Percentiles rank a stretch among this genome's conserved stretches.
phyloP scores from a whole-genome alignment of 2,797 vertebrate genomes.

The Kryptolebias ocellatus region DNA sequence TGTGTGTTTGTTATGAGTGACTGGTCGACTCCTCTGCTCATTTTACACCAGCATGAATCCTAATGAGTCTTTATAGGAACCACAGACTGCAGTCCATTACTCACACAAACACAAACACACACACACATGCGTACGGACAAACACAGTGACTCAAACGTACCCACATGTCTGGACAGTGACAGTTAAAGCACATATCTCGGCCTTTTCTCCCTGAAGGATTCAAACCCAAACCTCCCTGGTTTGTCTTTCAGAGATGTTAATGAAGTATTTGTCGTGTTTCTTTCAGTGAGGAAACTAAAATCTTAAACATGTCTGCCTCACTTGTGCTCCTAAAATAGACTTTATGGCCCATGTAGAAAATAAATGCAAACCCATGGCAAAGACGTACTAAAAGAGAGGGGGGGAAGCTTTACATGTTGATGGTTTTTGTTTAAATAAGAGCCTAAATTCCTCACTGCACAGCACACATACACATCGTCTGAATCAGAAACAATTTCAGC shows the following conservation, averaged over 20 bases:
- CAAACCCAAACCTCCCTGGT: conserved; percentile 40
- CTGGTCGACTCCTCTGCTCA: conserved; percentile 20
- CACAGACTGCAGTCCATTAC: conserved; percentile 35
- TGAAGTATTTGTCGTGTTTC: conserved; percentile 18
- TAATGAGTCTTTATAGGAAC: conserved; percentile 39
- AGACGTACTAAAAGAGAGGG: conserved; percentile 39
- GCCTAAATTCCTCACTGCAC: conserved; percentile 19
- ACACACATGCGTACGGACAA: conserved; percentile 6
- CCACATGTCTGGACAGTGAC: conserved; percentile 34
- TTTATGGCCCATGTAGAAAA: conserved; percentile 43
- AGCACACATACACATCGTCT: background rate
- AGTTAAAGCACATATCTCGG: conserved; percentile 42
- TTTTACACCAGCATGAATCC: conserved; percentile 38
- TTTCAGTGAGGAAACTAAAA: conserved; percentile 42
- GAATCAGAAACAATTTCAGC: background rate
- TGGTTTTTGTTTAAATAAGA: conserved; percentile 24
- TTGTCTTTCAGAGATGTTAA: conserved; percentile 49
- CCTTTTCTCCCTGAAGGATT: conserved; percentile 39
- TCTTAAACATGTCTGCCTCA: conserved; percentile 31
- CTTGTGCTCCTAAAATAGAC: conserved; percentile 38
- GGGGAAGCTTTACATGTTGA: conserved; percentile 23
- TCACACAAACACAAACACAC: conserved; percentile 7
- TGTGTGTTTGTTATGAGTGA: conserved; percentile 29
- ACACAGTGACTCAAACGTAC: conserved; percentile 18
- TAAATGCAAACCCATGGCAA: conserved; percentile 29